Evolutionary conservation across 2,113 vertebrate species (phyloP).

Genomic region (Melanostigma gelatinosum): DNA sequence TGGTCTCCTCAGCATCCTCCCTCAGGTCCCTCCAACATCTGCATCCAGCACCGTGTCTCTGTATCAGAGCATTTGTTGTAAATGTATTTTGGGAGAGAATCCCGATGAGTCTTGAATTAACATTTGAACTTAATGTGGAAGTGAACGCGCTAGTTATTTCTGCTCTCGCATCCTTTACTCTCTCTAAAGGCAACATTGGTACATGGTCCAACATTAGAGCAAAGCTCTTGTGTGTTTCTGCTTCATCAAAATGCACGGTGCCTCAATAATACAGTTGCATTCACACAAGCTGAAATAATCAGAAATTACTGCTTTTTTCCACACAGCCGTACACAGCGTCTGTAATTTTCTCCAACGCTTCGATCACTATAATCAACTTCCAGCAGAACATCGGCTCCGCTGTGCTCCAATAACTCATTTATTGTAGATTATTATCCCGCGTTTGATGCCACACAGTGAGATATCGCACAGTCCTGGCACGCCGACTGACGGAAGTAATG

Average conservation of each 20-base stretch:
- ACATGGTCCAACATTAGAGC: background rate
- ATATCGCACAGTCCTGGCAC: slow-evolving; percentile 9
- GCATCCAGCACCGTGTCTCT: no score
- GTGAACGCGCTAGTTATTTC: background rate
- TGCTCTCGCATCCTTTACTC: background rate
- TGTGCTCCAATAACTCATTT: slow-evolving; percentile 28
- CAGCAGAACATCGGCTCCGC: background rate
- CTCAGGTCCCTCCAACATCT: no score
- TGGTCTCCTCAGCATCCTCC: no score
- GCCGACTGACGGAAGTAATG: slow-evolving; percentile 31
- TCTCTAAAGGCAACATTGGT: no score
- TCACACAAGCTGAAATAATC: background rate
- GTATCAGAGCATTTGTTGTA: no score
- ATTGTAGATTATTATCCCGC: slow-evolving; percentile 32
- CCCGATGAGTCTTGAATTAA: no score
- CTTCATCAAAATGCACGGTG: background rate
- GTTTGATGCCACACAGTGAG: slow-evolving; percentile 19
- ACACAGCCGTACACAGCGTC: background rate
- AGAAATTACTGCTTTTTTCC: slow-evolving; percentile 8
- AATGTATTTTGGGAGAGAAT: no score
- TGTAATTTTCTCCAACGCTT: slow-evolving; percentile 14
- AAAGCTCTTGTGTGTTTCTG: background rate
- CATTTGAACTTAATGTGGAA: no score
- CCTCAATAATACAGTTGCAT: background rate
- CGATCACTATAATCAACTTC: slow-evolving; percentile 39